Evolutionary conservation across 2,888 invertebrate species (phyloP).

Genomic region (Biston stratarius): DNA sequence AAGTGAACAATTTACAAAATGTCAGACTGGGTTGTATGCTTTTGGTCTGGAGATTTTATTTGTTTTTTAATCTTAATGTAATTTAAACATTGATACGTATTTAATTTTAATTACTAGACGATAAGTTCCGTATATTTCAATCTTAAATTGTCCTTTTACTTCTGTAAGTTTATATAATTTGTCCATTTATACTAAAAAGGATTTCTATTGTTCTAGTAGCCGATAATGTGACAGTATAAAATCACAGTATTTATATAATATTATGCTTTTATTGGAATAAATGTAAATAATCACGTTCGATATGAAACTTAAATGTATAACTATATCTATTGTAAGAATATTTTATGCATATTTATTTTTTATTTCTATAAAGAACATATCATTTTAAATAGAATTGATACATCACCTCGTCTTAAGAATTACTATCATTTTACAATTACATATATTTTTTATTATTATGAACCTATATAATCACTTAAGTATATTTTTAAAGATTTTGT

Average conservation of each 20-base stretch:
- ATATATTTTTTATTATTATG: too few relatives aligned
- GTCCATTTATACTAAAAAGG: not conserved
- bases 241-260: not conserved
- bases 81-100: too few relatives aligned
- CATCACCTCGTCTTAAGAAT: slow-evolving; percentile 27
- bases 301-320: not conserved
- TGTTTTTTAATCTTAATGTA: not conserved
- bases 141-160: slow-evolving; percentile 1
- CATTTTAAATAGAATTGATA: slow-evolving; percentile 70
- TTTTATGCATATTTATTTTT: slow-evolving; percentile 4
- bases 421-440: not conserved
- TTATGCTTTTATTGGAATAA: slow-evolving; percentile 1
- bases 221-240: not conserved
- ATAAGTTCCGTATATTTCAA: not conserved
- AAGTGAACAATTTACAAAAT: not conserved
- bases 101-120: too few relatives aligned
- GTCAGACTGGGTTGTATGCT: not conserved
- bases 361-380: slow-evolving; percentile 64
- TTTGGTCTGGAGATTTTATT: slow-evolving; percentile 5
- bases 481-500: not conserved
- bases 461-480: too few relatives aligned
- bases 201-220: not conserved
- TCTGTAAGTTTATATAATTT: not conserved
- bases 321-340: slow-evolving; percentile 6
- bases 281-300: slow-evolving; percentile 21